A percentile compares a stretch with the other conserved stretches of the same genome.
phyloP scores from a whole-genome alignment of 2,113 vertebrate species.

The Daphoenositta chrysoptera region DNA sequence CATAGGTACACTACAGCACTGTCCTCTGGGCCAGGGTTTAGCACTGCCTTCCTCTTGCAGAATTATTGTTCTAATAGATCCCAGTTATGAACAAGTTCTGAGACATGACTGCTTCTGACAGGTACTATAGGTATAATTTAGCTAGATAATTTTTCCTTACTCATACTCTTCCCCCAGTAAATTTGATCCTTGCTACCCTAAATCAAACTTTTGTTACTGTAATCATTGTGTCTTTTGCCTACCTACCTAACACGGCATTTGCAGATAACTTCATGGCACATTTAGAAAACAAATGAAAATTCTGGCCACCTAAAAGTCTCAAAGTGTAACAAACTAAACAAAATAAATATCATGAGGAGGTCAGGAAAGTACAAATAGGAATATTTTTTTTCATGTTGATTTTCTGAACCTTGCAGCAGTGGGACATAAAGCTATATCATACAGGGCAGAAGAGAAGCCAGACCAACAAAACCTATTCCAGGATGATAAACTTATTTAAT shows the following conservation, averaged over 20 bases:
- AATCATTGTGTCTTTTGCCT: not conserved
- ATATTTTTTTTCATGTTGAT: not conserved
- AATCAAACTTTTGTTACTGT: not conserved
- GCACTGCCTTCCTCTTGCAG: not conserved
- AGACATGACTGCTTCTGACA: not conserved
- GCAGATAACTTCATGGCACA: accelerated
- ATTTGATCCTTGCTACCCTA: not conserved
- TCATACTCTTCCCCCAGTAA: not conserved
- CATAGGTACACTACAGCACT: not conserved
- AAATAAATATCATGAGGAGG: not conserved
- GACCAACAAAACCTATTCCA: not conserved
- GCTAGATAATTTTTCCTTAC: not conserved
- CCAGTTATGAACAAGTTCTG: not conserved
- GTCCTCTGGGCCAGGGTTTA: not conserved
- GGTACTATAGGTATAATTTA: not conserved
- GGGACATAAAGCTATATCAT: not conserved
- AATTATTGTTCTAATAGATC: not conserved
- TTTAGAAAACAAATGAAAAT: not conserved
- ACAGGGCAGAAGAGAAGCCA: not conserved
- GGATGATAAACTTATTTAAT: not conserved
- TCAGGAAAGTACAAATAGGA: not conserved
- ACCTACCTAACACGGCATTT: not conserved
- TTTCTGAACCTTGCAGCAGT: not conserved
- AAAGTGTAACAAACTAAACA: not conserved
- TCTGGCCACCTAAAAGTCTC: not conserved